phyloP scores from a whole-genome alignment of 2,113 vertebrate genomes.

The Apistogramma diplotaenia region DNA sequence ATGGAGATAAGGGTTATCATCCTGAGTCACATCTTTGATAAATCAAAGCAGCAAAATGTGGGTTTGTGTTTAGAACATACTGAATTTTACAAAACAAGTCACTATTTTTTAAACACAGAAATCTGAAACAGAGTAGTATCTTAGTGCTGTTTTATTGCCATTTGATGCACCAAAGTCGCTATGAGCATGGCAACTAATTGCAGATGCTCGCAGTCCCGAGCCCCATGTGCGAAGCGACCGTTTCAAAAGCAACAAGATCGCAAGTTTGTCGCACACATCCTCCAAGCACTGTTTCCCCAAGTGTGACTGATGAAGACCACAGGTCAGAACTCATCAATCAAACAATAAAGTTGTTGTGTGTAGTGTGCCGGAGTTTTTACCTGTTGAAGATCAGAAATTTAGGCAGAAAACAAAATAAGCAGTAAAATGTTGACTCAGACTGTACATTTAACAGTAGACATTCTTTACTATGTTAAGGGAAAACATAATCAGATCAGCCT shows the following conservation, averaged over 20 bases:
- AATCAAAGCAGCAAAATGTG: too few species aligned
- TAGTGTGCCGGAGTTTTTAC: background rate
- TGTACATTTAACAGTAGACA: background rate
- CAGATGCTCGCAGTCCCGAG: background rate
- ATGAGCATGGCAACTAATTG: background rate
- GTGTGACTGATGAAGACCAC: background rate
- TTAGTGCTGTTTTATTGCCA: background rate
- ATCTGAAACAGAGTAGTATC: too few species aligned
- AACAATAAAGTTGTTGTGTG: background rate
- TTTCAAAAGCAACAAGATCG: background rate
- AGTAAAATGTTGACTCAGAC: background rate
- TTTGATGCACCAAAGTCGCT: background rate
- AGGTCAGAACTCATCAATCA: accelerated
- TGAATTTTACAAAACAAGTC: too few species aligned
- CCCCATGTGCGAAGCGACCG: background rate
- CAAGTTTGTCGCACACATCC: background rate
- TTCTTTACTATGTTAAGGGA: background rate
- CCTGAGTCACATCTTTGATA: too few species aligned
- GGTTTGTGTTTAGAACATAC: too few species aligned
- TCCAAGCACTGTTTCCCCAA: background rate
- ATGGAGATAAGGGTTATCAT: too few species aligned
- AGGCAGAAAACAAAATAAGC: background rate
- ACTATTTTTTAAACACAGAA: too few species aligned
- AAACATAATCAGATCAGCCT: too few species aligned
- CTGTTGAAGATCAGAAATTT: background rate